phyloP scores from a whole-genome alignment of 2,113 vertebrate species.

The Oreamnos americanus region DNA sequence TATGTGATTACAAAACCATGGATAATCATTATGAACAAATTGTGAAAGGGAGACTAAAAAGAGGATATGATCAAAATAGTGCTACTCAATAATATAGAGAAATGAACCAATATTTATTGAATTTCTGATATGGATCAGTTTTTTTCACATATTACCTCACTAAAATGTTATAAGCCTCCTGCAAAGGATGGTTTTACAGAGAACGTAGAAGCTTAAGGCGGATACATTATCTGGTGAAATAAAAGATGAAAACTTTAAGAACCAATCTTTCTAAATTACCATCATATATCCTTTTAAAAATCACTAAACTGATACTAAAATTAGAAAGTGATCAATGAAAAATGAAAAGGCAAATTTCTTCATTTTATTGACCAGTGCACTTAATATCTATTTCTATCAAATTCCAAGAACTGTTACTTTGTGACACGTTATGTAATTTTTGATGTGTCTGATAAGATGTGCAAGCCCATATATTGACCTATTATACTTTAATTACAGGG shows the following conservation, averaged over 20 bases:
- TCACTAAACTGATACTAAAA: not conserved
- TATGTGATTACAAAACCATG: not conserved
- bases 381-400: conserved; percentile 7
- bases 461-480: not conserved
- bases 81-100: not conserved
- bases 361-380: not conserved
- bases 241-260: not conserved
- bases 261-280: not conserved
- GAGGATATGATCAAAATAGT: not conserved
- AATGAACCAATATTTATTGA: not conserved
- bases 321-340: not conserved
- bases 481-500: not conserved
- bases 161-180: not conserved
- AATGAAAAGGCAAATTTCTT: not conserved
- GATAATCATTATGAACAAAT: not conserved
- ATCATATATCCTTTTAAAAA: not conserved
- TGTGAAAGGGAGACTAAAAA: not conserved
- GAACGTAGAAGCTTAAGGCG: not conserved
- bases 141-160: not conserved
- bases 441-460: not conserved
- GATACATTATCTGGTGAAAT: not conserved
- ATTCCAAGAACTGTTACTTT: not conserved
- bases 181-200: not conserved
- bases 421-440: not conserved
- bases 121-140: not conserved